These are phyloP conservation scores for Falco cherrug DNA, from an alignment of 2,797 vertebrate species.

Conservation along the genomic window DNA sequence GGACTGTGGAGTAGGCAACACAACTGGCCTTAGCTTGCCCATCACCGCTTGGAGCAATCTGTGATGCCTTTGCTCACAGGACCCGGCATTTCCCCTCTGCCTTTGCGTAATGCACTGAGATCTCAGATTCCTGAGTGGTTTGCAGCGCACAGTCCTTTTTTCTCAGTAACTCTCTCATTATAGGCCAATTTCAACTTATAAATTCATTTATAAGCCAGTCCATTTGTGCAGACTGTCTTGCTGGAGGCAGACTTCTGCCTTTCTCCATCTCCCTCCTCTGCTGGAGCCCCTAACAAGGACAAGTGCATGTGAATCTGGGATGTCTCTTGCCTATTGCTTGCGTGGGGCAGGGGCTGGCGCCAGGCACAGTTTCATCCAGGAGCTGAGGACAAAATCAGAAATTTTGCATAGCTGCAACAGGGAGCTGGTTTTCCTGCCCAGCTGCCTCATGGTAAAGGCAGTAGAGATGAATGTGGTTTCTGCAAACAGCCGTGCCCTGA, in stretches of 20 bases:
- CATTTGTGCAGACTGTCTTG: slow-evolving; percentile 44
- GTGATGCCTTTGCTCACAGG: slow-evolving; percentile 25
- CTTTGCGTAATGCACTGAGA: neutral
- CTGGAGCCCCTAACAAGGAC: neutral
- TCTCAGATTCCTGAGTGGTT: slow-evolving; percentile 54
- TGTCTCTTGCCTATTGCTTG: neutral
- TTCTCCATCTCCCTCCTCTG: neutral
- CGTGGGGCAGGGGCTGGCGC: neutral
- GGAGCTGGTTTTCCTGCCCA: neutral
- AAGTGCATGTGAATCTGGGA: rapidly evolving
- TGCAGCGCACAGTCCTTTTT: slow-evolving; percentile 49
- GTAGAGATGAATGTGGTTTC: neutral
- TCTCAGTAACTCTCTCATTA: slow-evolving; percentile 66
- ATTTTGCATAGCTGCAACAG: neutral
- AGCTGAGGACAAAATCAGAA: neutral
- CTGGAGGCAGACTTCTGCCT: slow-evolving; percentile 47
- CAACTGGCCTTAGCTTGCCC: neutral
- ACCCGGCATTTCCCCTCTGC: slow-evolving; percentile 2
- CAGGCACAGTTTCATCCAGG: neutral
- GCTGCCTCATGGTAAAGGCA: neutral
- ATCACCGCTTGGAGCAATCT: neutral
- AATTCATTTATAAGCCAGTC: slow-evolving; percentile 73
- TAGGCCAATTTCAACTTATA: slow-evolving; percentile 70
- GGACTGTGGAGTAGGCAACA: neutral
- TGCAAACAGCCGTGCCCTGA: neutral